A percentile compares a stretch with the other conserved stretches of the same genome.
phyloP scores from a whole-genome alignment of 2,888 invertebrate species.

The Rhodophaea formosa region DNA sequence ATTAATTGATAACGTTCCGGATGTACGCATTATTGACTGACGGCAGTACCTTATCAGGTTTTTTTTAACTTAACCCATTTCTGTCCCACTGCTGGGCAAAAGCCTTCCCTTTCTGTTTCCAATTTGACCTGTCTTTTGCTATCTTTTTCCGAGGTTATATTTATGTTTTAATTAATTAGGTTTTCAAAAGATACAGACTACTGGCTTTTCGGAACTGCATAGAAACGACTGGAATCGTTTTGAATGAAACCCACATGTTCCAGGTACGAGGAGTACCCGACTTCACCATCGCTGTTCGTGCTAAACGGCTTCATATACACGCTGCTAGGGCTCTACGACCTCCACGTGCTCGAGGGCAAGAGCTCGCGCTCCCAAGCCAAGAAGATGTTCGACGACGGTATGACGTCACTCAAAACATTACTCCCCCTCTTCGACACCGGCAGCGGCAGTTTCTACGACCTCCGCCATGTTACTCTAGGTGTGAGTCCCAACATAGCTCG shows the following conservation, averaged over 20 bases:
- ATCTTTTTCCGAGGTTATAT: no score
- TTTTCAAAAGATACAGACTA: no score
- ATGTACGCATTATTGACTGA: no score
- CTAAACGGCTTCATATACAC: slow-evolving; percentile 99
- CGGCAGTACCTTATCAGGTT: no score
- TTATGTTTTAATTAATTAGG: no score
- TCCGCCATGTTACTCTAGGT: slow-evolving; percentile 94
- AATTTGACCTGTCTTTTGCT: no score
- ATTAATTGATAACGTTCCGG: no score
- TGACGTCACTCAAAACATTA: slow-evolving; percentile 92
- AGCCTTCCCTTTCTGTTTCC: no score
- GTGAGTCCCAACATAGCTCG: slow-evolving; percentile 96
- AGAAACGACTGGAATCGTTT: no score
- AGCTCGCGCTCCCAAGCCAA: slow-evolving; percentile 86
- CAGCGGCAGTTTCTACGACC: slow-evolving; percentile 96
- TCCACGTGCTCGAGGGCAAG: slow-evolving; percentile 89
- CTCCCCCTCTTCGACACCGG: slow-evolving; percentile 96
- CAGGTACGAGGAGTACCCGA: slow-evolving; percentile 99
- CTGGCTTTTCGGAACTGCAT: no score
- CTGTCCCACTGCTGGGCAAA: no score
- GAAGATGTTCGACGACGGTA: slow-evolving; percentile 90
- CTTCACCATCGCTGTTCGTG: slow-evolving; percentile 95
- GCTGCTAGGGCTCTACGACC: slow-evolving; percentile 96
- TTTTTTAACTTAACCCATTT: no score
- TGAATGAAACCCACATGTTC: slow-evolving; percentile 15